Base-by-base conservation (phyloP, 2,888 invertebrate genomes). In the Seira ritae region DNA sequence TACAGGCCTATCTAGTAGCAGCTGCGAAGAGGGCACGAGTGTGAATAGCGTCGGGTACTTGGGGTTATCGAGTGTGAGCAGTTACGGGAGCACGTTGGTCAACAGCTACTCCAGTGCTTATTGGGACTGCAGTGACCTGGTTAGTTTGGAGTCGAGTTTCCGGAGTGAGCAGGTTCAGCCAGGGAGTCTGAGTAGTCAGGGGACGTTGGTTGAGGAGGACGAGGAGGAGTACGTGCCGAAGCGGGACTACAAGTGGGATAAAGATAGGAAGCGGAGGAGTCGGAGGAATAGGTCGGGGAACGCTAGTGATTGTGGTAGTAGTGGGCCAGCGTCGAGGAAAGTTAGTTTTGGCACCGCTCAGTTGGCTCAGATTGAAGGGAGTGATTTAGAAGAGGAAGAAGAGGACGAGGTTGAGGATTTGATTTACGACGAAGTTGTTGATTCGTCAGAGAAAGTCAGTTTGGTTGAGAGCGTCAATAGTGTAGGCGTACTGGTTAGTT, bases 81-180 rank as follows among this genome's bases (percentile, higher is more conserved):
- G 65, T 23, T 78, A 78, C 70, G 55, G 55, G 55, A 15, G n/a
- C 20, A 78, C 78, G 22, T 15, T 78, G 19, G 73, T 80, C 1
- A 68, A 46, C 42, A 69, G 42, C 37, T 73, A 60, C 68, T 71
- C 76, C 22, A 80, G 83, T 20, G 85, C 83, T 6, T 87, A 83
- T 65, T 87, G 87, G 87, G 87, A 87, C 68, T 86, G 85, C 72
- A 79, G 79, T 71, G 87, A 88, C 69, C 50, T 87, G 17, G 82
- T 83, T 10, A 83, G 80, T 20, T 46, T 87, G 37, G 87, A 87
- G 60, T 55, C 82, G 46, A 80, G 81, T 15, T 75, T 88, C 31
- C n/a, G 78, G 24, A 70, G 46, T 22, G 62, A 60, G n/a, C 19
- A 31, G 12, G 55, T 17, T 2, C 3, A 8, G 31, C 17, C 31